Percentiles rank a stretch among this genome's conserved stretches.
Conservation (phyloP, 2,888 invertebrate species). For the Ashinkailepas kermadecensis region DNA sequence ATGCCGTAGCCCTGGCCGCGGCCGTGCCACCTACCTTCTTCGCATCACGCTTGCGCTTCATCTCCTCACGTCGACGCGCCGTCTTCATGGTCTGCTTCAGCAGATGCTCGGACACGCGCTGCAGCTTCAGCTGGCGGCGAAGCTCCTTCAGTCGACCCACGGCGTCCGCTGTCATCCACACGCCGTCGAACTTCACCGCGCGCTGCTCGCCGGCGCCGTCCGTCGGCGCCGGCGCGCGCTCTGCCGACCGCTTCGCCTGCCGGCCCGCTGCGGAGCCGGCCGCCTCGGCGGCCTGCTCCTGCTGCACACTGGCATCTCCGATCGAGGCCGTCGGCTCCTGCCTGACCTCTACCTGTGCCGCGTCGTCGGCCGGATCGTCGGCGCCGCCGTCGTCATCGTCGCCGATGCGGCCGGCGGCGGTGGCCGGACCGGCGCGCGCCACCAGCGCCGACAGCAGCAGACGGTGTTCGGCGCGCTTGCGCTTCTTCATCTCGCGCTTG, state of each 20-base stretch:
- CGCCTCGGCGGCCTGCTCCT: neutral
- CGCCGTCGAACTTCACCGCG: slow-evolving; percentile 30
- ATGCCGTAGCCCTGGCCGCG: no score
- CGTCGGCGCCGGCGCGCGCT: neutral
- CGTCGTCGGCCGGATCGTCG: neutral
- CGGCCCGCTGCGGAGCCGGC: neutral
- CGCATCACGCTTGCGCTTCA: slow-evolving; percentile 27
- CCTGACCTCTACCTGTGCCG: neutral
- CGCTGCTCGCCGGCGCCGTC: neutral
- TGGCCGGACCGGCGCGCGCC: neutral
- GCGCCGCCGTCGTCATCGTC: neutral
- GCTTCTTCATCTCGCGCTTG: slow-evolving; percentile 29
- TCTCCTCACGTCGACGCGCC: slow-evolving; percentile 32
- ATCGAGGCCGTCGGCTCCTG: neutral
- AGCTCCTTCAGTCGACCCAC: slow-evolving; percentile 29
- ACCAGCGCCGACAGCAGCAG: slow-evolving; percentile 18
- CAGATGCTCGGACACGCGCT: slow-evolving; percentile 28
- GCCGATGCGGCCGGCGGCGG: neutral
- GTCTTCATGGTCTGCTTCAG: slow-evolving; percentile 27
- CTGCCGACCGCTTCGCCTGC: neutral
- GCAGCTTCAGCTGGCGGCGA: slow-evolving; percentile 25
- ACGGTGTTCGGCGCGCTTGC: slow-evolving; percentile 25
- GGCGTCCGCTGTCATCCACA: slow-evolving; percentile 28
- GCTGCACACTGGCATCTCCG: no score
- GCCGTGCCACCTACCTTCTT: slow-evolving; percentile 17